Percentiles rank a stretch among this genome's conserved stretches.
These are phyloP conservation scores for Amiota communis DNA, from an alignment of 2,888 invertebrate genomes.

Conservation along the genomic window DNA sequence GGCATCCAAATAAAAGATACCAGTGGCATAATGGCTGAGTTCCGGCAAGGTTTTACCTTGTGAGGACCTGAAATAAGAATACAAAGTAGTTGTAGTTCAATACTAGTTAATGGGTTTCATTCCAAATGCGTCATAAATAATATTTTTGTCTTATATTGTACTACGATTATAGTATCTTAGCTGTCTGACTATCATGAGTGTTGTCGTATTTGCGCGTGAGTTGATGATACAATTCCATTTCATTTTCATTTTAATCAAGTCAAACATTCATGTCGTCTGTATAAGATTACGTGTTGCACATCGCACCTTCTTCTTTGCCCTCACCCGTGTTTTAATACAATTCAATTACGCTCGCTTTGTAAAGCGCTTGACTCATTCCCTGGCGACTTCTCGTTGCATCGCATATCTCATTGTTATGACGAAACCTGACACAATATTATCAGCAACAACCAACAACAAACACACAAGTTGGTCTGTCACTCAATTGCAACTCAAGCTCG, in stretches of 20 bases:
- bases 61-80: slow-evolving; percentile 77
- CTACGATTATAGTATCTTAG: too few species aligned
- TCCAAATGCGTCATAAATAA: slow-evolving; percentile 20
- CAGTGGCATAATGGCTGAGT: slow-evolving; percentile 94
- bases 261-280: not conserved
- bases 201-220: not conserved
- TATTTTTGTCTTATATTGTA: not conserved
- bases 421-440: slow-evolving; percentile 8
- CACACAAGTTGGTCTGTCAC: not conserved
- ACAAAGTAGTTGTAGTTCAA: not conserved
- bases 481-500: slow-evolving; percentile 3
- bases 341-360: slow-evolving; percentile 8
- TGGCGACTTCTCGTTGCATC: not conserved
- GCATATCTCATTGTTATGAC: not conserved
- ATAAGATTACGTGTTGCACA: not conserved
- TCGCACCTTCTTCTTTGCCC: not conserved
- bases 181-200: not conserved
- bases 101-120: not conserved
- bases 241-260: slow-evolving; percentile 2
- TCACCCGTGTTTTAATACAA: slow-evolving; percentile 10
- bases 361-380: not conserved
- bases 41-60: slow-evolving; percentile 88
- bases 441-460: slow-evolving; percentile 8
- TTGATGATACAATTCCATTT: not conserved
- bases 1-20: slow-evolving; percentile 94